Conservation (phyloP, 2,888 invertebrate genomes). For the Rhyacophila evoluta region DNA sequence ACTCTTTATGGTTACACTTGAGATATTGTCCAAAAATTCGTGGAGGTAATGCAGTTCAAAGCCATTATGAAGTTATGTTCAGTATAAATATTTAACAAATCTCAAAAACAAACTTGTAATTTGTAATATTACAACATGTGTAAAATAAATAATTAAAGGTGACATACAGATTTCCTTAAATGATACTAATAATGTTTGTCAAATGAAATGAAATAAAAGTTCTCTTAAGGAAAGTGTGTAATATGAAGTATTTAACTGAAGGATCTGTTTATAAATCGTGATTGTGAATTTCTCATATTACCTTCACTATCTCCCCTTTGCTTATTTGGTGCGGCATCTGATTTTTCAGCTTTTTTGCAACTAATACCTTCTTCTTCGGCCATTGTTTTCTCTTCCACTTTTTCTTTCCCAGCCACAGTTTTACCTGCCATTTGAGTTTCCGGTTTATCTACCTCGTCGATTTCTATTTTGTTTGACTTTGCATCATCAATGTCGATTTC, state of each 20-base stretch:
- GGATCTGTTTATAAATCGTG: not conserved
- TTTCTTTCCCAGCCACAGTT: slow-evolving; percentile 58
- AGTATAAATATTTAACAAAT: no score
- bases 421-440: slow-evolving; percentile 47
- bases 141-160: not conserved
- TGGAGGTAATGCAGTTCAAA: slow-evolving; percentile 30
- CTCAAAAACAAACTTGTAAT: not conserved
- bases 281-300: slow-evolving; percentile 32
- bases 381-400: slow-evolving; percentile 59
- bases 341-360: slow-evolving; percentile 55
- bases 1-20: slow-evolving; percentile 29
- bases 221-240: not conserved
- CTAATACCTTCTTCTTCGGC: slow-evolving; percentile 49
- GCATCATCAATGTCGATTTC: slow-evolving; percentile 57
- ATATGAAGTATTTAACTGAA: no score
- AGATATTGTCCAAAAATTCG: slow-evolving; percentile 39
- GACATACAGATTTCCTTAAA: not conserved
- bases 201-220: not conserved
- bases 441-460: slow-evolving; percentile 57
- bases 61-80: not conserved
- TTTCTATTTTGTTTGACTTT: slow-evolving; percentile 56
- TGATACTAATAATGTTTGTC: not conserved
- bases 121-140: no score
- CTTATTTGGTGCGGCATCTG: slow-evolving; percentile 41
- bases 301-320: slow-evolving; percentile 51